phyloP scores from a whole-genome alignment of 2,797 vertebrate genomes.

The Rhinichthys osculus region DNA sequence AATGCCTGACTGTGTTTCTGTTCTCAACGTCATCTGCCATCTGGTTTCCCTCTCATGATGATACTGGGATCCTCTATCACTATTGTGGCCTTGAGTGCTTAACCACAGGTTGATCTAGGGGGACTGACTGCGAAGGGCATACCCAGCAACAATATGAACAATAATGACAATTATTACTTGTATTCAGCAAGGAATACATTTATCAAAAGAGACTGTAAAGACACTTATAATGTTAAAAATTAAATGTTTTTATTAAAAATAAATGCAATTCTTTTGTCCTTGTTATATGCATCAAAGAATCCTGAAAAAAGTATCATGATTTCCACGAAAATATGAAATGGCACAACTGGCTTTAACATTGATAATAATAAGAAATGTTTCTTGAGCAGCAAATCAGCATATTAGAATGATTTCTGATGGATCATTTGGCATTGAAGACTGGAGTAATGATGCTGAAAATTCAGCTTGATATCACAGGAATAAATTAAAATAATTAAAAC shows the following conservation, averaged over 20 bases:
- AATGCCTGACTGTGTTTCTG: conserved; percentile 34
- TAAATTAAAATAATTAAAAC: neutral
- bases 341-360: neutral
- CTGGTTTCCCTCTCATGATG: conserved; percentile 20
- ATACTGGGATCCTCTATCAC: neutral
- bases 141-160: no score
- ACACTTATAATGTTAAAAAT: neutral
- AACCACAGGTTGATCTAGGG: neutral
- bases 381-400: no score
- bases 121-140: neutral
- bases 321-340: neutral
- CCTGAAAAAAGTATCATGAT: no score
- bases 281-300: neutral
- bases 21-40: conserved; percentile 3
- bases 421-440: neutral
- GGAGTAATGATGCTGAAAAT: neutral
- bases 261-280: neutral
- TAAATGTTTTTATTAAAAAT: neutral
- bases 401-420: neutral
- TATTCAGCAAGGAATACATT: neutral
- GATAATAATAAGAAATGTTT: neutral
- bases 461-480: neutral
- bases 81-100: neutral
- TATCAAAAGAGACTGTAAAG: neutral
- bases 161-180: neutral